Base-by-base conservation (phyloP, 2,113 vertebrate genomes). In the Catharus minimus region DNA sequence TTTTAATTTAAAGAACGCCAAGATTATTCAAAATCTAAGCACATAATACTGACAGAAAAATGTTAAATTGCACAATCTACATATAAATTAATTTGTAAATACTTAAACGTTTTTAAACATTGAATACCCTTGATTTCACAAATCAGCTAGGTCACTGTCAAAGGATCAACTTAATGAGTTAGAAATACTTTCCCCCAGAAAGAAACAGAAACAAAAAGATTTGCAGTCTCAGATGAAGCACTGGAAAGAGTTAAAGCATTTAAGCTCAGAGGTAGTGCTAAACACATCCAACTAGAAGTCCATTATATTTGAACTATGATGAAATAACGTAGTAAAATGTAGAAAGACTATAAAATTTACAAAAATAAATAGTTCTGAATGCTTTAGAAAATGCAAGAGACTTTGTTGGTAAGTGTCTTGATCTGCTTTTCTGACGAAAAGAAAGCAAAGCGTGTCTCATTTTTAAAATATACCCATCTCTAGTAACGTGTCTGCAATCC, bases 241-340 rank as follows among this genome's bases (percentile, higher is more conserved):
- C 93, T 95, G 95, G 85, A 95, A 95, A 94, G 92, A 92, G 85
- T 96, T 95, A 96, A 96, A 96, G 96, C 96, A 95, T 96, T 94
- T 95, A 92, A 97, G 96, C 95, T 96, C 96, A 93, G 90, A 98
- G 97, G 97, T 98, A 98, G 97, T 97, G 96, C 97, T 96, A 97
- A 93, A 95, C 95, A 97, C 95, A 96, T 97, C 96, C 96, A 95
- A 95, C 94, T 95, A 96, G 95, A 92, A 96, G 96, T 95, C 89
- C 94, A 76, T 86, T 89, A 92, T 88, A 92, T 96, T 92, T 85
- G 75, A 95, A 94, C 94, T 95, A 96, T 93, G 94, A 94, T 94
- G 95, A 95, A 97, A 68, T 93, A 96, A 97, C 80, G 19, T 96
- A 97, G 91, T 96, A 97, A 97, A 97, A 95, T 93, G 96, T 97